Percentiles rank a stretch among this genome's conserved stretches.
These are phyloP conservation scores for Mantis religiosa DNA, from an alignment of 2,888 invertebrate genomes.

Conservation along the genomic window DNA sequence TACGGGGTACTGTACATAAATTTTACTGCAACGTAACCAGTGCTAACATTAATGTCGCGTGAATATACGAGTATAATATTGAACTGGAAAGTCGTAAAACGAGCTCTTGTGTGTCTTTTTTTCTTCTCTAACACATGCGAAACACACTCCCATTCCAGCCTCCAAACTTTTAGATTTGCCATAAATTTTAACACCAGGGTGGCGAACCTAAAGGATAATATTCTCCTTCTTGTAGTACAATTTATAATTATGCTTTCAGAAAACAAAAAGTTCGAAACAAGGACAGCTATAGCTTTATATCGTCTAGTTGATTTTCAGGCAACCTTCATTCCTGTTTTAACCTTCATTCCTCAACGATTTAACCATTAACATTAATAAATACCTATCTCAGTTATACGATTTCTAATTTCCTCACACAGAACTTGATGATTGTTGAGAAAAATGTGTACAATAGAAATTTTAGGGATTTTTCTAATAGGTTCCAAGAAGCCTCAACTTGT, in stretches of 20 bases:
- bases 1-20: background rate
- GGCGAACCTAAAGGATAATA: background rate
- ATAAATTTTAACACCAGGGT: background rate
- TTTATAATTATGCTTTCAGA: background rate
- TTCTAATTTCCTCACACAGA: no score
- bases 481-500: no score
- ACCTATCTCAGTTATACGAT: background rate
- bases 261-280: background rate
- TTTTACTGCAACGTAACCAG: background rate
- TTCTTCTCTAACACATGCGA: background rate
- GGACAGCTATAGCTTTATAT: no score
- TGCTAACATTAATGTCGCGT: background rate
- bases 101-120: background rate
- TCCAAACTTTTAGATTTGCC: background rate
- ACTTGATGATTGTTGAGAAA: no score
- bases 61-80: conserved; percentile 5
- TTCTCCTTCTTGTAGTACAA: background rate
- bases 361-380: background rate
- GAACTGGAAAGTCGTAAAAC: conserved; percentile 3
- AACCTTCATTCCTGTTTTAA: background rate
- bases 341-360: background rate
- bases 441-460: no score
- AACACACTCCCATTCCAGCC: background rate
- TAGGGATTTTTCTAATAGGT: no score
- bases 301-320: background rate